Percentiles rank a stretch among this genome's conserved stretches.
Conservation (phyloP, 2,888 invertebrate species). For the Ferrisia virgata region DNA sequence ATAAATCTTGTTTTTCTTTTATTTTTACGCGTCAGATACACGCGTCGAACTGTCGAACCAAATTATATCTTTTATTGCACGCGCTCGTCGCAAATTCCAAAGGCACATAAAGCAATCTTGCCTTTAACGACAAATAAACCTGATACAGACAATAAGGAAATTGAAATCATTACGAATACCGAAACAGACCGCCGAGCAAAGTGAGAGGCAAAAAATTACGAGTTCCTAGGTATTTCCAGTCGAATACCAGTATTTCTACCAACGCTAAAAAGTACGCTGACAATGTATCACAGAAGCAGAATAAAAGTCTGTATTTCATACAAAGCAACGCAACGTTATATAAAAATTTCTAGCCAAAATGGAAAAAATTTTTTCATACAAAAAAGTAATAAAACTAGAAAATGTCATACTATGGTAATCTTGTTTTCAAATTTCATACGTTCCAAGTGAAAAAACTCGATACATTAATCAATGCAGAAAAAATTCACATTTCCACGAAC, state of each 20-base stretch:
- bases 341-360: not conserved
- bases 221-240: not conserved
- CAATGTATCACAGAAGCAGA: not conserved
- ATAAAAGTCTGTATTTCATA: not conserved
- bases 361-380: not conserved
- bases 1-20: not conserved
- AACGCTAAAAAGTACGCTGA: not conserved
- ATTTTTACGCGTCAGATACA: not conserved
- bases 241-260: not conserved
- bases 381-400: not conserved
- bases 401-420: not conserved
- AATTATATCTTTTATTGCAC: constrained; percentile 13
- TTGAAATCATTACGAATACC: not conserved
- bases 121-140: not conserved
- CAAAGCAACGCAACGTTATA: not conserved
- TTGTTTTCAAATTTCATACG: not conserved
- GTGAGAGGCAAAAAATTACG: not conserved
- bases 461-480: not conserved
- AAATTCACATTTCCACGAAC: not conserved
- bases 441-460: not conserved
- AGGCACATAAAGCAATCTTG: not conserved
- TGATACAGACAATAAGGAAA: not conserved
- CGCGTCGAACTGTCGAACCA: not conserved
- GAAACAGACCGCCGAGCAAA: not conserved
- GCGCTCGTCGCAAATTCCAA: constrained; percentile 41